Evolutionary conservation across 2,113 vertebrate species (phyloP), one percentile per base, ranked within the genome.

Genomic region (Dipodomys ordii): DNA sequence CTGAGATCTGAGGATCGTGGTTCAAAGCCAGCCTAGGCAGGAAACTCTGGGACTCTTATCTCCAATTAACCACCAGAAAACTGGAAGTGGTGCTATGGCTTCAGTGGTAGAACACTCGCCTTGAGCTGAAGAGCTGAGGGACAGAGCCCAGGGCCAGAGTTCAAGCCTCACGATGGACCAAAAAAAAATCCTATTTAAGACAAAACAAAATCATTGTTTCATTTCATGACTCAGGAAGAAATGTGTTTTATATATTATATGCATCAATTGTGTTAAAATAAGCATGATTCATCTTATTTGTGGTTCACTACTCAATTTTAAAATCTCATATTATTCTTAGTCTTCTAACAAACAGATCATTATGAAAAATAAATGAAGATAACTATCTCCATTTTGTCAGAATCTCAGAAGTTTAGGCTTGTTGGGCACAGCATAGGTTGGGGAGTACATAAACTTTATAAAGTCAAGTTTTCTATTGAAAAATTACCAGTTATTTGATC

Each of bases 381-480:
- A 10, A 80, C 5, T 16, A 74, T 8, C 23, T 88, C 69, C 39
- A 10, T 74, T 69, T 69, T 46, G 49, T 83, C 35, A 60, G 49
- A 76, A 83, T 16, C 22, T 83, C 49, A 83, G n/a, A 80, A 80
- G 71, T 1, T 83, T 18, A 25, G 23, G 79, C 62, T 49, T 93
- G 35, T 62, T 77, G 28, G 49, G n/a, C 30, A 74, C 28, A 27
- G 7, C 20, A 19, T 32, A 23, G 6, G 53, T 32, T 83, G 23
- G 49, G 46, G 69, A 77, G 11, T 39, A 83, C 35, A 78, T 30
- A 78, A 71, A 5, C 18, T 19, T 77, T 23, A 83, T 69, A 83
- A 83, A 74, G 46, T 64, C 27, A 88, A 69, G 20, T 20, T 83
- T 88, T 82, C 23, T 64, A 39, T 32, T 83, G 32, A 93, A 83